Evolutionary conservation across 2,797 vertebrate species (phyloP).

Genomic region (Clarias laeviceps): DNA sequence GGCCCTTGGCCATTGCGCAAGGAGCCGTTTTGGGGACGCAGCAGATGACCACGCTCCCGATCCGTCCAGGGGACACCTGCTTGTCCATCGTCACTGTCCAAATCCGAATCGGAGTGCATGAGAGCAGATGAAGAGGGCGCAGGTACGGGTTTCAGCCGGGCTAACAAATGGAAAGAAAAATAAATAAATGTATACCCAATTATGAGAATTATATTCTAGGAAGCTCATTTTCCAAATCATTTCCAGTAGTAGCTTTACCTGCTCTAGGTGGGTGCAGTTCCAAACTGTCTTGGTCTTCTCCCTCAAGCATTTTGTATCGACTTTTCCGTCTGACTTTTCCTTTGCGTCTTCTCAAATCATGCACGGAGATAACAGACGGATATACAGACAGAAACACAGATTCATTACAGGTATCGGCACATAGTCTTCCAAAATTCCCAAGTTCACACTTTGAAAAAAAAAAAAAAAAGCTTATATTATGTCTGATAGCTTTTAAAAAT

Average conservation of each 20-base stretch:
- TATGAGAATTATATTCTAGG: background rate
- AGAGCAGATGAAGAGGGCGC: slow-evolving; percentile 87
- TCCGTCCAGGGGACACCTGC: slow-evolving; percentile 87
- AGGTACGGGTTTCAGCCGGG: slow-evolving; percentile 81
- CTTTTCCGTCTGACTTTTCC: slow-evolving; percentile 93
- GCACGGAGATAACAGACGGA: background rate
- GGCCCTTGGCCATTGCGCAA: slow-evolving; percentile 89
- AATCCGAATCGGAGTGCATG: slow-evolving; percentile 95
- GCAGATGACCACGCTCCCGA: slow-evolving; percentile 89
- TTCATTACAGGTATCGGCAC: background rate
- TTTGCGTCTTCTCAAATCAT: slow-evolving; percentile 77
- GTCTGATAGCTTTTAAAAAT: too few species aligned
- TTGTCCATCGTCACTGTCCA: slow-evolving; percentile 94
- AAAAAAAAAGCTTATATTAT: too few species aligned
- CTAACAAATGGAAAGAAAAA: slow-evolving; percentile 62
- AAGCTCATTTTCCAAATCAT: background rate
- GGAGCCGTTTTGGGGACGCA: slow-evolving; percentile 90
- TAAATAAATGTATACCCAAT: background rate
- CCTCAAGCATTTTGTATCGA: slow-evolving; percentile 94
- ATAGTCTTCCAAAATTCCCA: too few species aligned
- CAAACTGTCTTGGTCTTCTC: slow-evolving; percentile 87
- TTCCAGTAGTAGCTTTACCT: slow-evolving; percentile 57
- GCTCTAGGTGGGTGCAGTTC: slow-evolving; percentile 82
- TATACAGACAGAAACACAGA: background rate
- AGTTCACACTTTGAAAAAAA: too few species aligned